Evolutionary conservation across 2,888 invertebrate species (phyloP).

Genomic region (Theristus sp.): DNA sequence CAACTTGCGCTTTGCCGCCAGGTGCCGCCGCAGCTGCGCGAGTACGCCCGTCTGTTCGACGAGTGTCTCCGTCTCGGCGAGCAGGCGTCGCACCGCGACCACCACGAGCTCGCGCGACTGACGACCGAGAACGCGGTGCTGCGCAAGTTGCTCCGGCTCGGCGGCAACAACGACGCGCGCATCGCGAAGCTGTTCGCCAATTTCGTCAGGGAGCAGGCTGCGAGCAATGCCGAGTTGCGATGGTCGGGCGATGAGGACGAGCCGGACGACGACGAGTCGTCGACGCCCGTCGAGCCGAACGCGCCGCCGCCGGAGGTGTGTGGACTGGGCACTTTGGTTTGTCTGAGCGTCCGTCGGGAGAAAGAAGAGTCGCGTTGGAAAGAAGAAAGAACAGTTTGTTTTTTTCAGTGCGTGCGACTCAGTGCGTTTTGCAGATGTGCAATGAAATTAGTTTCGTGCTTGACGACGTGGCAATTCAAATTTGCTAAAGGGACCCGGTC

Average conservation of each 20-base stretch:
- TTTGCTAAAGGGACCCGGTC: too few species aligned
- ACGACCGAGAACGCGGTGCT: slow-evolving; percentile 4
- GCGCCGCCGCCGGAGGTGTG: not conserved
- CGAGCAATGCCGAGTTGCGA: not conserved
- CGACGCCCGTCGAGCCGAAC: not conserved
- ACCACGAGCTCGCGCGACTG: slow-evolving; percentile 6
- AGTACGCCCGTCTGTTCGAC: slow-evolving; percentile 2
- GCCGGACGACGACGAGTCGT: not conserved
- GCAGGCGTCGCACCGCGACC: slow-evolving; percentile 3
- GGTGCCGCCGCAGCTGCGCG: not conserved
- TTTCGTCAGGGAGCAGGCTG: not conserved
- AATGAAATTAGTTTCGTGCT: too few species aligned
- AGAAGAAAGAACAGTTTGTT: too few species aligned
- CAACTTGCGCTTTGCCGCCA: too few species aligned
- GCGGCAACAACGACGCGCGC: not conserved
- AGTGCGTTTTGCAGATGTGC: too few species aligned
- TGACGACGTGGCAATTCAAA: too few species aligned
- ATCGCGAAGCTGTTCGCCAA: not conserved
- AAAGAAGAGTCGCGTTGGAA: too few species aligned
- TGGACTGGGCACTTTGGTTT: not conserved
- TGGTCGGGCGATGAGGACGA: not conserved
- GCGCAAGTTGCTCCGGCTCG: slow-evolving; percentile 3
- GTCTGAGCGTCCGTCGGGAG: too few species aligned
- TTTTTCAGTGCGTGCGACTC: too few species aligned
- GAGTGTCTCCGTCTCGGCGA: slow-evolving; percentile 7